Evolutionary conservation across 2,888 invertebrate genomes (phyloP), one percentile per base, ranked within the genome.

Genomic region (Drosophila aldrichi): DNA sequence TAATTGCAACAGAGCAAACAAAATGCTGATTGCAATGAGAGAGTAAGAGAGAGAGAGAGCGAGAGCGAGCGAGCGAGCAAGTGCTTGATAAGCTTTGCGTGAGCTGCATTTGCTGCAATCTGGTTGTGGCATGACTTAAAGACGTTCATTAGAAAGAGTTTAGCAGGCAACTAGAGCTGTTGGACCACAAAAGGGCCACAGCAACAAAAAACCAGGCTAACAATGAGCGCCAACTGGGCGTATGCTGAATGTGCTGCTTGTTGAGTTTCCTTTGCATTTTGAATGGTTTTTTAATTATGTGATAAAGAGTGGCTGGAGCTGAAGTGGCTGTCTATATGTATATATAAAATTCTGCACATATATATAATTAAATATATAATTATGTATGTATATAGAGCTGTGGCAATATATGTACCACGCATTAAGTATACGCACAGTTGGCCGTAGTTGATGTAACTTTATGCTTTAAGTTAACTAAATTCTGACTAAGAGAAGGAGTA

Each of bases 1-100:
- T 76, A 75, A 75, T 76, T 75, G 76, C 76, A 51, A 46, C 62
- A 56, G 44, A 55, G 57, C 49, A 32, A 73, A 51, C 73, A 43
- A 62, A 46, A 32, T 9, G 74, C 59, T 73, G 73, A 72, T 73
- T 58, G 61, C 66, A 20, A 2, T 7, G 20, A 3, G 38, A 32
- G 20, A 29, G 38, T 2, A 7, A 36, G n/a, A 32, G 34, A 49
- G 40, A 6, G 10, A 38, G 14, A 32, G 34, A 55, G 44, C 3
- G n/a, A 16, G 18, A 12, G 12, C 0, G 29, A 16, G 46, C 18
- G n/a, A 6, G 16, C 0, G 51, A 58, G 55, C 12, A 7, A 41
- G 32, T 25, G n/a, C 43, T 41, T 43, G 58, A 72, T 29, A 67
- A 41, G 64, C 52, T 41, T 76, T 52, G 67, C 62, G 54, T 65